Evolutionary conservation across 2,888 invertebrate species (phyloP).

Genomic region (Tupiocoris notatus): DNA sequence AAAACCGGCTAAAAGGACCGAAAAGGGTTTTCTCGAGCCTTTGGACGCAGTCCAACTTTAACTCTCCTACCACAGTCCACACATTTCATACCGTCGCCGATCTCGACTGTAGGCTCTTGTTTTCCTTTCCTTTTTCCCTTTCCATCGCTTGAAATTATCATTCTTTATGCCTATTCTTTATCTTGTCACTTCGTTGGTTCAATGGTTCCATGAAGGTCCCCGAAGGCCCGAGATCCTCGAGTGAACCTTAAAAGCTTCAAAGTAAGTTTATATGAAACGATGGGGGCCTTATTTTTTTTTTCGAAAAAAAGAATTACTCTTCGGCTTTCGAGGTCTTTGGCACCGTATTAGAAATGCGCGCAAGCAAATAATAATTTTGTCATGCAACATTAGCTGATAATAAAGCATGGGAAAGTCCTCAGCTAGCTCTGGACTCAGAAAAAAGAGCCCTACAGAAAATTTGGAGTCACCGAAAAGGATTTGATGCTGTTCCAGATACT

Average conservation of each 20-base stretch:
- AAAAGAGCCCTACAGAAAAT: no score
- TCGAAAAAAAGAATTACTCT: no score
- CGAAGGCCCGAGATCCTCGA: neutral
- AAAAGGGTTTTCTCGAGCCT: neutral
- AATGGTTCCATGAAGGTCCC: neutral
- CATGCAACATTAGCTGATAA: no score
- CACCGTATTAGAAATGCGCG: no score
- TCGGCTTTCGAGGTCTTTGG: no score
- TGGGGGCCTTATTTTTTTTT: no score
- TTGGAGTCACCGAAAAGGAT: no score
- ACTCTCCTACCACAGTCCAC: neutral
- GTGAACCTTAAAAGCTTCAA: neutral
- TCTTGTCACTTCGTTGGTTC: conserved; percentile 6
- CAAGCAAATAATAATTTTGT: no score
- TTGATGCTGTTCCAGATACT: no score
- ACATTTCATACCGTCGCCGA: no score
- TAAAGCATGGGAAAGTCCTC: no score
- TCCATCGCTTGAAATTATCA: neutral
- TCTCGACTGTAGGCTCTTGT: conserved; percentile 6
- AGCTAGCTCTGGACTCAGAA: no score
- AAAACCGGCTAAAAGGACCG: conserved; percentile 4
- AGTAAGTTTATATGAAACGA: neutral
- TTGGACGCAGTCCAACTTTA: neutral
- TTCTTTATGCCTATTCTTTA: conserved; percentile 19
- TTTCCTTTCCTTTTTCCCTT: conserved; percentile 17